phyloP scores from a whole-genome alignment of 2,888 invertebrate species.

The Drosophila meridionalis region DNA sequence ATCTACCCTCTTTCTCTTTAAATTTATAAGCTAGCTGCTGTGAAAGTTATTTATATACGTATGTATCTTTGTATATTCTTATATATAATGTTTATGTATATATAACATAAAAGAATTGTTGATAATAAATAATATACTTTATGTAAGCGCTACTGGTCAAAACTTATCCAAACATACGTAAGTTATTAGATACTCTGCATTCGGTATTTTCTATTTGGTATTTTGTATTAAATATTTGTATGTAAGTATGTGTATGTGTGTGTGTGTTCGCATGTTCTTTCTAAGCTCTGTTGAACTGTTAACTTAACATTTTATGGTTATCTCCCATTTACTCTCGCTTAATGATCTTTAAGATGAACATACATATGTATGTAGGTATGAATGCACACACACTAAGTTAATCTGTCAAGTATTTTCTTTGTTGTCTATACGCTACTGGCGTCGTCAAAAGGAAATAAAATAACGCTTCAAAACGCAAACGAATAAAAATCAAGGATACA shows the following conservation, averaged over 20 bases:
- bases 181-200: neutral
- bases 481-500: slow-evolving; percentile 70
- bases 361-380: neutral
- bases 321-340: neutral
- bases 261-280: neutral
- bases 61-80: neutral
- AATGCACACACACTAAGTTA: neutral
- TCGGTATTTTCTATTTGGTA: neutral
- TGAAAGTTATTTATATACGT: neutral
- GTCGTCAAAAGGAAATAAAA: slow-evolving; percentile 60
- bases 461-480: slow-evolving; percentile 36
- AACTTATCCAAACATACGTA: neutral
- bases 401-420: slow-evolving; percentile 44
- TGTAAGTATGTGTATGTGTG: neutral
- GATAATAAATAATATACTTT: neutral
- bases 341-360: slow-evolving; percentile 2
- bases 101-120: neutral
- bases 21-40: neutral
- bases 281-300: neutral
- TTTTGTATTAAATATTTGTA: neutral
- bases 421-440: slow-evolving; percentile 50
- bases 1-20: neutral
- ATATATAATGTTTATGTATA: neutral
- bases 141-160: neutral
- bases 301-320: neutral